Evolutionary conservation across 2,113 vertebrate species (phyloP).

Genomic region (Forbesichthys agassizii): DNA sequence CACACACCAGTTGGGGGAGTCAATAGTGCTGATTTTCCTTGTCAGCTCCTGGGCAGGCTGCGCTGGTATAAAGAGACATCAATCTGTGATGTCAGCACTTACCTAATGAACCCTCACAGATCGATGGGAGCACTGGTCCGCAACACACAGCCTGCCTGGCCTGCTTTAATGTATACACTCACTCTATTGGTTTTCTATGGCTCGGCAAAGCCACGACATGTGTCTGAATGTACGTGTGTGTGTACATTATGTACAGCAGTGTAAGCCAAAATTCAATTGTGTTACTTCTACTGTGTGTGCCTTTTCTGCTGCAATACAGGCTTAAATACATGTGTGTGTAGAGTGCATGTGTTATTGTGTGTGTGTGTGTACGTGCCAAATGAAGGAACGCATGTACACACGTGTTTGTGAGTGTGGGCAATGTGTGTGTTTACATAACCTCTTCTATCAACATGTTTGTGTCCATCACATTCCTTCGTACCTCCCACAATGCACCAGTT

Average conservation of each 20-base stretch:
- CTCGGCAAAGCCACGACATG: constrained; percentile 22
- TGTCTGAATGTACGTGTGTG: constrained; percentile 42
- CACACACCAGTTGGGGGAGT: constrained; percentile 72
- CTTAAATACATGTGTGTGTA: not conserved
- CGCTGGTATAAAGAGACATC: constrained; percentile 99
- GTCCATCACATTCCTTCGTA: constrained; percentile 16
- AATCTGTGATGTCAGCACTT: constrained; percentile 98
- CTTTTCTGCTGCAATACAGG: not conserved
- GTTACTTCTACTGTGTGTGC: not conserved
- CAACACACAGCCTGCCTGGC: constrained; percentile 68
- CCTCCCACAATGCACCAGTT: constrained; percentile 46
- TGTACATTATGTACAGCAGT: not conserved
- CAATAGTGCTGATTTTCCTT: constrained; percentile 93
- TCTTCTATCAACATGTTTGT: constrained; percentile 24
- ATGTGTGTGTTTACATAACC: not conserved
- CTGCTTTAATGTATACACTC: constrained; percentile 63
- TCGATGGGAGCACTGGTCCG: constrained; percentile 85
- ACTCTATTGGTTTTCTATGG: constrained; percentile 51
- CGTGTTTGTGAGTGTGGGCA: not conserved
- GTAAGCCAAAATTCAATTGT: not conserved
- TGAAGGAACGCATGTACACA: not conserved
- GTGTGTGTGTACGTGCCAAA: not conserved
- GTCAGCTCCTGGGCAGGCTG: constrained; percentile 80
- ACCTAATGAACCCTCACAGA: constrained; percentile 96
- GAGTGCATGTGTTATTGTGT: no score